Evolutionary conservation across 2,113 vertebrate genomes (phyloP), one percentile per base, ranked within the genome.

Genomic region (Arizona elegans): DNA sequence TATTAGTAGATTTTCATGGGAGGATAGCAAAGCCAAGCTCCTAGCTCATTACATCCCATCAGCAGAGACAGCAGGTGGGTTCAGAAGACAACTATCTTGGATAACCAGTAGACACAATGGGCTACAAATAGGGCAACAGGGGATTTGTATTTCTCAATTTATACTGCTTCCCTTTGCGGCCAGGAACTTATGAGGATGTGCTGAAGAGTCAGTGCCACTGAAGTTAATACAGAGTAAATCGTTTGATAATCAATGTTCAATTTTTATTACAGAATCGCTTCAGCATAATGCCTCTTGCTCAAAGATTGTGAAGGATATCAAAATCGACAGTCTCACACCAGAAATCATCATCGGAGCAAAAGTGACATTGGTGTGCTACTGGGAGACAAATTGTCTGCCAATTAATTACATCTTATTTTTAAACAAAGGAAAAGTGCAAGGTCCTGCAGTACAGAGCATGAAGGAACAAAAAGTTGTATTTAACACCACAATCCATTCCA

Each of bases 401-500:
- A 94, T 95, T 47, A 50, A 50, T n/a, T 93, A 93, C 9, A 94
- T 38, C n/a, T 92, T 95, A 92, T 94, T 92, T 90, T 89, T 58
- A 90, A 94, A 59, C 13, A 3, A 19, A 58, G 7, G 0, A 10
- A 91, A 6, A 86, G 26, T 26, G 3, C 38, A 47, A 43, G 3
- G 9, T 59, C 13, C 33, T 86, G 19, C 15, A 29, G 58, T 5
- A 81, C 54, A 89, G 54, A 89, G 5, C n/a, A 89, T 13, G 55
- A 38, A 33, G 7, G 9, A 89, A 58, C n/a, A 89, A 89, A 89
- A 89, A 55, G 33, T 56, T 89, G 12, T 43, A 5, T 89, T 89
- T 56, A 89, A 33, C 56, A 2, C 17, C 26, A 53, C 86, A 53
- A 24, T 58, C 54, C 13, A 43, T 33, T 89, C 88, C 26, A 58